phyloP scores from a whole-genome alignment of 2,113 vertebrate species.

The Falcunculus frontatus region DNA sequence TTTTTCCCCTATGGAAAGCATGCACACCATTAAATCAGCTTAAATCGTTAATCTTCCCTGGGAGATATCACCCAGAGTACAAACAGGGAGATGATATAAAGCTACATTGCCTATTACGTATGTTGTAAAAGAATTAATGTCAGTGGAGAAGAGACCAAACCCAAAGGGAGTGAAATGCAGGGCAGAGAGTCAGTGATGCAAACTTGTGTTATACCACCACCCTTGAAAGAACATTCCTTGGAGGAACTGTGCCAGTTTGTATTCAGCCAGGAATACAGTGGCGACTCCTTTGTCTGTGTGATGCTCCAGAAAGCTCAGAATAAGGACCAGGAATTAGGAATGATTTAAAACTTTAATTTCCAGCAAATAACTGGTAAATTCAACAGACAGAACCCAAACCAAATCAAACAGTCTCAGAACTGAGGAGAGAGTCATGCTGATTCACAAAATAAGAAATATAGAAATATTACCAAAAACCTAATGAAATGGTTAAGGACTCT shows the following conservation, averaged over 20 bases:
- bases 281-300: neutral
- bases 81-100: neutral
- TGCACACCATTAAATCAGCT: neutral
- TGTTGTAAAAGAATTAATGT: slow-evolving; percentile 14
- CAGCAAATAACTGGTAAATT: neutral
- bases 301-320: neutral
- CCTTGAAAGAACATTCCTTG: neutral
- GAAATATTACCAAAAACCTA: neutral
- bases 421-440: neutral
- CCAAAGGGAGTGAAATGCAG: neutral
- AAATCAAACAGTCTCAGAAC: neutral
- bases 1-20: neutral
- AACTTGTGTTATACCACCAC: neutral
- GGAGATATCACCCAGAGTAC: neutral
- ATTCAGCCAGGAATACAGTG: neutral
- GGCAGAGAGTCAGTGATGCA: neutral
- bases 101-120: neutral
- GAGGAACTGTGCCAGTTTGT: neutral
- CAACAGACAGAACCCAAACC: neutral
- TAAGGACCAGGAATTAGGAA: neutral
- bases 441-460: neutral
- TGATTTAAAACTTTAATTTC: neutral
- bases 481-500: neutral
- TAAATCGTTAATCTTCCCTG: neutral
- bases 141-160: neutral